Percentiles rank a stretch among this genome's conserved stretches.
Conservation (phyloP, 2,888 invertebrate species). For the Eugnorisma glareosa region DNA sequence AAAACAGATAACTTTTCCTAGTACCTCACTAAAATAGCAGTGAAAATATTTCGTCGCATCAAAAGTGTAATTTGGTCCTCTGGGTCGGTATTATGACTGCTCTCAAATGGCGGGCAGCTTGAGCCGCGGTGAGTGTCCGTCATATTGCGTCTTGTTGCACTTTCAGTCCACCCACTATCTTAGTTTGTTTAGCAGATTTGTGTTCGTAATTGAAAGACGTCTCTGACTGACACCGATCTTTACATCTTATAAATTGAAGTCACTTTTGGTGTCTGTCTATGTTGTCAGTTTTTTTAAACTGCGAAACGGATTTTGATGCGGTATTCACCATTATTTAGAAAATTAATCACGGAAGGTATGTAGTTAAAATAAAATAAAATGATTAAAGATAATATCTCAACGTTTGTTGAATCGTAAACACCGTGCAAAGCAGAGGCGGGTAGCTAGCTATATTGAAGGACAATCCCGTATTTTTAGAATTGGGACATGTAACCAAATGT, state of each 20-base stretch:
- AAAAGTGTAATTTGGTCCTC: conserved; percentile 41
- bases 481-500: neutral
- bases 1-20: conserved; percentile 21
- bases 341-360: neutral
- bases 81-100: conserved; percentile 44
- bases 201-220: neutral
- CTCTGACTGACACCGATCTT: neutral
- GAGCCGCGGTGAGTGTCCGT: conserved; percentile 36
- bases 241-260: neutral
- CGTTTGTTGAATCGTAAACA: neutral
- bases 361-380: too few species aligned
- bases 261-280: neutral
- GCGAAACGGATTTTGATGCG: neutral
- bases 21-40: conserved; percentile 29
- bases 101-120: conserved; percentile 28
- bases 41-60: conserved; percentile 28
- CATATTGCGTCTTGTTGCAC: conserved; percentile 49
- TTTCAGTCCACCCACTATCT: conserved; percentile 21
- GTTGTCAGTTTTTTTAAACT: neutral
- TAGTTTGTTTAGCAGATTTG: conserved; percentile 7
- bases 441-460: neutral
- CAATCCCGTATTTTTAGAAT: neutral
- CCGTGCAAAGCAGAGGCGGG: neutral
- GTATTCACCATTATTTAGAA: neutral
- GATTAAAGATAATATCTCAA: too few species aligned